phyloP scores from a whole-genome alignment of 2,888 invertebrate species.

The Octodonta nipae region DNA sequence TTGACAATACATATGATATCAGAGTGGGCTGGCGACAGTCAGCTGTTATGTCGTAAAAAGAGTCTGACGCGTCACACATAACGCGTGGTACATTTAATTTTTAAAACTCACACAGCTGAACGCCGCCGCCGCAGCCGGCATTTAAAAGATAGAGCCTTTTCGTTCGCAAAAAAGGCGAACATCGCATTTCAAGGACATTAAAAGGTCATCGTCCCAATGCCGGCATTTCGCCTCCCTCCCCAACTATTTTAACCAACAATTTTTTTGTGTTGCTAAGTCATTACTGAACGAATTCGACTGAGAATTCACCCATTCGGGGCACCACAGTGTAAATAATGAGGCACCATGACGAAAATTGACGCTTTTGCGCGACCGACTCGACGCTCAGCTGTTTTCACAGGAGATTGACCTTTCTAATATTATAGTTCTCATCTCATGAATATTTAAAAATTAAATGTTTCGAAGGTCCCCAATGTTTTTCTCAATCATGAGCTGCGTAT shows the following conservation, averaged over 20 bases:
- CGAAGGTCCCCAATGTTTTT: no score
- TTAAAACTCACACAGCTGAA: conserved; percentile 11
- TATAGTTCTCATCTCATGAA: no score
- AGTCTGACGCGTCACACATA: no score
- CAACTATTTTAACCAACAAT: neutral
- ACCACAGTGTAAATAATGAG: neutral
- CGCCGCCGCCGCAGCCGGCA: conserved; percentile 11
- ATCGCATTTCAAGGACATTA: conserved; percentile 11
- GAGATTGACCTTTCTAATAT: no score
- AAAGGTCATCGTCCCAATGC: conserved; percentile 11
- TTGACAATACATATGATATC: no score
- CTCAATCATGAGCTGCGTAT: no score
- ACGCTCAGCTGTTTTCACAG: no score
- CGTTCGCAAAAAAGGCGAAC: no score
- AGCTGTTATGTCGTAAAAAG: no score
- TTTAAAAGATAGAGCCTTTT: conserved; percentile 15
- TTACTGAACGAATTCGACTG: conserved; percentile 7
- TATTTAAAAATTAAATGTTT: no score
- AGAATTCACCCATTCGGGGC: no score
- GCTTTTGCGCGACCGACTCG: neutral
- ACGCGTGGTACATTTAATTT: conserved; percentile 11
- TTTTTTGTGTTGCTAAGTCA: conserved; percentile 9
- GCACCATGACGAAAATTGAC: neutral
- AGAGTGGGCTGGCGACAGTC: no score
- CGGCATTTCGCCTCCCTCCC: neutral